These are phyloP conservation scores for Nylanderia fulva DNA, from an alignment of 1,140 invertebrate species.

Conservation along the genomic window DNA sequence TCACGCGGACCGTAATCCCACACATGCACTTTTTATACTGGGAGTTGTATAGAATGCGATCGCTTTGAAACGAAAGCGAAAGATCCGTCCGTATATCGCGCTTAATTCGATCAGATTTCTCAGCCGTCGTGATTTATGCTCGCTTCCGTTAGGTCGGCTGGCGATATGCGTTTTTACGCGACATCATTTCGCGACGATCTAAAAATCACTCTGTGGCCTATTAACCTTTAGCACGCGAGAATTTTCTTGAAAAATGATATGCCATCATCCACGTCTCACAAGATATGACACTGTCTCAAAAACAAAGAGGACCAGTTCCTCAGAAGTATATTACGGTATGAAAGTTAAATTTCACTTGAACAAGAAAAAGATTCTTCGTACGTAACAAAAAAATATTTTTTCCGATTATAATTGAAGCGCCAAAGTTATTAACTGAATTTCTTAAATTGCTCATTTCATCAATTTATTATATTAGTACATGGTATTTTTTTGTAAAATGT, in stretches of 20 bases:
- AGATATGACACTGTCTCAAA: slow-evolving; percentile 14
- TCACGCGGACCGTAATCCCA: slow-evolving; percentile 8
- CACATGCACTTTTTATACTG: slow-evolving; percentile 18
- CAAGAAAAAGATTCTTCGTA: background rate
- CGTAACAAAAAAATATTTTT: background rate
- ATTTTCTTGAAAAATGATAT: slow-evolving; percentile 47
- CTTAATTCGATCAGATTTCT: slow-evolving; percentile 50
- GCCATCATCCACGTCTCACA: background rate
- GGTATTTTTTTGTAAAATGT: background rate
- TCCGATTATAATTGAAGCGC: background rate
- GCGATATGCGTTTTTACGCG: slow-evolving; percentile 41
- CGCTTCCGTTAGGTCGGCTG: slow-evolving; percentile 1
- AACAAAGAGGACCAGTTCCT: slow-evolving; percentile 4
- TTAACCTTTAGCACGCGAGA: slow-evolving; percentile 31
- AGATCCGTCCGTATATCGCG: slow-evolving; percentile 29
- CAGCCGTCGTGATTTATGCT: slow-evolving; percentile 36
- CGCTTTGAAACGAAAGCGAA: slow-evolving; percentile 40
- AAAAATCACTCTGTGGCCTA: slow-evolving; percentile 49
- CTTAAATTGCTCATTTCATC: background rate
- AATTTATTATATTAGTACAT: background rate
- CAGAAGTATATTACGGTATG: slow-evolving; percentile 1
- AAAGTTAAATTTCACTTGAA: slow-evolving; percentile 1
- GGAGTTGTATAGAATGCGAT: background rate
- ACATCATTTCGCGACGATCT: slow-evolving; percentile 35
- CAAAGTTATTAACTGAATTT: background rate